Evolutionary conservation across 2,797 vertebrate species (phyloP).

Genomic region (Triplophysa yarkandensis): DNA sequence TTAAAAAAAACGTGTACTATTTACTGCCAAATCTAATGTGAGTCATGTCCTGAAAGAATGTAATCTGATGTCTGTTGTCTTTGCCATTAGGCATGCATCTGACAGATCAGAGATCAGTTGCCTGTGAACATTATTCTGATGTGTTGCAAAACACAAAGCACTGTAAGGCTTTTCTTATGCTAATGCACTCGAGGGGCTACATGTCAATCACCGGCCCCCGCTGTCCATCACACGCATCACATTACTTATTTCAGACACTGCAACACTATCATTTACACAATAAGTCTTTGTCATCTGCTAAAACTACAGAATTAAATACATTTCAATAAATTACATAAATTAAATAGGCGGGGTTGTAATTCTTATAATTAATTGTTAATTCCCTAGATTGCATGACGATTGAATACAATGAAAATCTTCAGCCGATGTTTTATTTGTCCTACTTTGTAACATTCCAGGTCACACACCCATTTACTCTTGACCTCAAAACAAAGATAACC

Average conservation of each 20-base stretch:
- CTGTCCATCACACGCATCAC: slow-evolving; percentile 4
- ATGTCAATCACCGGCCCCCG: slow-evolving; percentile 6
- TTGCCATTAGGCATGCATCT: slow-evolving; percentile 8
- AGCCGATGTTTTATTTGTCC: slow-evolving; percentile 15
- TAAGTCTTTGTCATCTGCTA: background rate
- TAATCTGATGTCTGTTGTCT: slow-evolving; percentile 27
- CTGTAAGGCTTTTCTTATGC: slow-evolving; percentile 8
- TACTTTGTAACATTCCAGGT: slow-evolving; percentile 7
- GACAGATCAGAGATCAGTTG: slow-evolving; percentile 35
- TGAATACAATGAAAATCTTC: background rate
- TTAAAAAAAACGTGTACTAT: slow-evolving; percentile 15
- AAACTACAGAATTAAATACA: too few species aligned
- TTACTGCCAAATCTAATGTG: slow-evolving; percentile 17
- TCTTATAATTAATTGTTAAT: too few species aligned
- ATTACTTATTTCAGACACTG: background rate
- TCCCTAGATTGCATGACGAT: background rate
- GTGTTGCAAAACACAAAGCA: slow-evolving; percentile 25
- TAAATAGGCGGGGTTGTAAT: too few species aligned
- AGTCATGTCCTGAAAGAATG: slow-evolving; percentile 5
- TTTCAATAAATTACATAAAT: too few species aligned
- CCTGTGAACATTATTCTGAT: slow-evolving; percentile 26
- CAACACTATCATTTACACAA: background rate
- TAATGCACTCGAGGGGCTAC: background rate
- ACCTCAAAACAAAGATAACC: background rate
- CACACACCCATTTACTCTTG: slow-evolving; percentile 16